These are phyloP conservation scores for Hemaris fuciformis DNA, from an alignment of 2,888 invertebrate genomes.

Conservation along the genomic window DNA sequence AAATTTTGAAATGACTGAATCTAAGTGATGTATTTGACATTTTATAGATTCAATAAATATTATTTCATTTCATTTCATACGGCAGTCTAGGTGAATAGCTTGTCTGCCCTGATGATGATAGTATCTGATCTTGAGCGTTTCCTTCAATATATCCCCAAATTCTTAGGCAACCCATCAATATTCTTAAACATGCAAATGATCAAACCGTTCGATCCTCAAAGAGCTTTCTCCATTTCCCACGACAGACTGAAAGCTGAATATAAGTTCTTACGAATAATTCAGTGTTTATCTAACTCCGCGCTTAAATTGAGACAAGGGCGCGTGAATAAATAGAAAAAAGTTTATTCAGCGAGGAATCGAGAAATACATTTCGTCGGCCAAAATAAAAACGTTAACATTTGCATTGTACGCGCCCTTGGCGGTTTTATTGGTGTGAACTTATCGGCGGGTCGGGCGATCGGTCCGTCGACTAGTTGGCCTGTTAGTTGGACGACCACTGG, in stretches of 20 bases:
- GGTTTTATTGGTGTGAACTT: slow-evolving; percentile 11
- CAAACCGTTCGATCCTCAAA: too few relatives aligned
- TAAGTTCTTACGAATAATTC: slow-evolving; percentile 8
- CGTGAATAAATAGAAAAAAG: slow-evolving; percentile 32
- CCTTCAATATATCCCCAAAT: too few relatives aligned
- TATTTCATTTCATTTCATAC: too few relatives aligned
- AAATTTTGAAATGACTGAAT: too few relatives aligned
- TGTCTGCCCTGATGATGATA: too few relatives aligned
- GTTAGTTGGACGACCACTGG: not conserved
- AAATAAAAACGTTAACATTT: slow-evolving; percentile 35
- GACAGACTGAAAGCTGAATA: not conserved
- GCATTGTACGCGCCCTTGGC: slow-evolving; percentile 31
- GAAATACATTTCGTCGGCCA: slow-evolving; percentile 27
- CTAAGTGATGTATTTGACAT: too few relatives aligned
- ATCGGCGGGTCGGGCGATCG: slow-evolving; percentile 4
- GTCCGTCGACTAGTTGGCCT: slow-evolving; percentile 10
- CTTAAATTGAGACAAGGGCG: slow-evolving; percentile 14
- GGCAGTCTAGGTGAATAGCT: too few relatives aligned
- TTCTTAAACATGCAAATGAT: not conserved
- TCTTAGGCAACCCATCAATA: not conserved
- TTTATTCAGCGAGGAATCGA: slow-evolving; percentile 26
- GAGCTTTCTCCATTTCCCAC: too few relatives aligned
- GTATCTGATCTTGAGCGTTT: too few relatives aligned
- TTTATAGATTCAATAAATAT: too few relatives aligned
- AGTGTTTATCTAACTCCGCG: slow-evolving; percentile 11